Conservation (phyloP, 37 sponge, comb jelly and placozoan genomes). For the Hormiphora californensis region DNA sequence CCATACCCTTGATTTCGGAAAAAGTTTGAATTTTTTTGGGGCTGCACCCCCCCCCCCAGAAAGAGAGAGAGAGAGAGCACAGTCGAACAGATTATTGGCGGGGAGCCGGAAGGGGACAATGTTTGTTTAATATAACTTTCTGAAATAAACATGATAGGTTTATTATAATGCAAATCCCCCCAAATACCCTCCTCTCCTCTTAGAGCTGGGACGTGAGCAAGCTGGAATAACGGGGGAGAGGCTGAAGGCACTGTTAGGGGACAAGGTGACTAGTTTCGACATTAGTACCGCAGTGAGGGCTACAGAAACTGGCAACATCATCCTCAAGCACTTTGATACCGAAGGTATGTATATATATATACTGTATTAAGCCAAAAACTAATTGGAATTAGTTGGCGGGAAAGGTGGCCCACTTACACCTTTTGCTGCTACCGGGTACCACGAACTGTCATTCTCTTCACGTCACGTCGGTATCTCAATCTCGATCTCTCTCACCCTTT, state of each 20-base stretch:
- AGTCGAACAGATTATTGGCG: background rate
- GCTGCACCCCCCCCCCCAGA: no score
- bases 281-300: slow-evolving; percentile 35
- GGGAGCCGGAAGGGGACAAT: background rate
- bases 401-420: no score
- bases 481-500: no score
- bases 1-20: no score
- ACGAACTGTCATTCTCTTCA: no score
- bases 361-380: no score
- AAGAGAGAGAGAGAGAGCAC: background rate
- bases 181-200: slow-evolving; percentile 42
- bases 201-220: slow-evolving; percentile 75
- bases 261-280: background rate
- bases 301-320: slow-evolving; percentile 53
- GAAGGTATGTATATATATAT: slow-evolving; percentile 57
- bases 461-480: no score
- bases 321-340: slow-evolving; percentile 19
- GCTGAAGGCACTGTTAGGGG: slow-evolving; percentile 64
- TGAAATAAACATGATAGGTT: background rate
- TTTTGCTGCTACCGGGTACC: no score
- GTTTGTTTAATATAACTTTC: background rate
- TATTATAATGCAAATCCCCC: background rate
- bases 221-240: slow-evolving; percentile 73
- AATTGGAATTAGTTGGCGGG: no score
- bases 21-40: no score